Evolutionary conservation across 2,113 vertebrate species (phyloP), one percentile per base, ranked within the genome.

Genomic region (Phoenicopterus ruber): DNA sequence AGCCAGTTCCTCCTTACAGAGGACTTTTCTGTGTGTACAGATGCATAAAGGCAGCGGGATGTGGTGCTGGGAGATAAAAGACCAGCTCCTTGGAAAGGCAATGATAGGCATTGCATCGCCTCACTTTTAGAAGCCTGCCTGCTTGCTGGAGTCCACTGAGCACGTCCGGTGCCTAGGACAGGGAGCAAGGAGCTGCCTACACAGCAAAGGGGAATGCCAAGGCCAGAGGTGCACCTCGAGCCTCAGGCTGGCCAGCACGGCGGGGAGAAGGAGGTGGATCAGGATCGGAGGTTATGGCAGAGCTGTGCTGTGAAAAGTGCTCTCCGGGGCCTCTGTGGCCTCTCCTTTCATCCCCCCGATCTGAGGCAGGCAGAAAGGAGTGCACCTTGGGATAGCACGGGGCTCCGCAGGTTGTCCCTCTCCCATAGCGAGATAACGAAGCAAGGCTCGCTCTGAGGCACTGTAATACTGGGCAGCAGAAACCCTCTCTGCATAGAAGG

Each of bases 371-470:
- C 38, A 52, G 66, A 49, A 63, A 82, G 38, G 52, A 57, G 32
- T 4, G 7, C 18, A 67, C 4, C 20, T 47, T 5, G 2, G 47
- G n/a, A 24, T 5, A 90, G 67, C 44, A 32, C 0, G 4, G 24
- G 47, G 20, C 28, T 69, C 31, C 69, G 74, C 59, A 80, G 59
- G 13, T 22, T 40, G 34, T 11, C 24, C 82, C 34, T 57, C 38
- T 73, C 29, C 47, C 9, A 0, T 1, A 40, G n/a, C 0, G 2
- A 20, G 42, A 25, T 36, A 79, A 38, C 7, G 1, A 2, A 71
- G 54, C 4, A 2, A 88, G 46, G 57, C 32, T 61, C 54, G 21
- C 55, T 77, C 34, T 1, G 1, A 57, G 46, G 21, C 46, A 49
- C 19, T 4, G 13, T 13, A 49, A 32, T 3, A 28, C 18, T 14